These are phyloP conservation scores for Yponomeuta malinellus DNA, from an alignment of 2,888 invertebrate species.

Conservation along the genomic window DNA sequence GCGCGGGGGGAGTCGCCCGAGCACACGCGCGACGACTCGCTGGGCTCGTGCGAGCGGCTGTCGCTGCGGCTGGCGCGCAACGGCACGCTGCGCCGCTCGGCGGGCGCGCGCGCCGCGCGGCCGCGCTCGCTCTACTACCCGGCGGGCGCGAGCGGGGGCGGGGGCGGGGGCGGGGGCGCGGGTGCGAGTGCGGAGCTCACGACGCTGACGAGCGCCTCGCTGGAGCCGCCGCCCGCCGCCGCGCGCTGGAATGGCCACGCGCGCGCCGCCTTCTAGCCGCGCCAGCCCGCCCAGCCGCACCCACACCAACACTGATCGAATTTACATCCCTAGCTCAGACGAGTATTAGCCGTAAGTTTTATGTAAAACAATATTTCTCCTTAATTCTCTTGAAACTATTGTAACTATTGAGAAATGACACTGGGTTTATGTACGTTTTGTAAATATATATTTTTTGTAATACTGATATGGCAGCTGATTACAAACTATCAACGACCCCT, in stretches of 20 bases:
- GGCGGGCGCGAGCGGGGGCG: constrained; percentile 15
- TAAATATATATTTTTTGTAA: too few species aligned
- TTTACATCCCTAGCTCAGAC: neutral
- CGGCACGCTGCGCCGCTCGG: constrained; percentile 56
- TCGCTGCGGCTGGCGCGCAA: constrained; percentile 77
- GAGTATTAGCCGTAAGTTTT: too few species aligned
- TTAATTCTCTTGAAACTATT: too few species aligned
- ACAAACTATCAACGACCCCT: too few species aligned
- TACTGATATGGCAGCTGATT: too few species aligned
- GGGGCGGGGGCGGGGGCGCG: too few species aligned
- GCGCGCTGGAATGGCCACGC: constrained; percentile 27
- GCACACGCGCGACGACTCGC: constrained; percentile 86
- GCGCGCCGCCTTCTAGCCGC: constrained; percentile 20
- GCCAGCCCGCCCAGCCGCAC: constrained; percentile 16
- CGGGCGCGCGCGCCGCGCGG: constrained; percentile 27
- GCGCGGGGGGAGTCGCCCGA: constrained; percentile 77
- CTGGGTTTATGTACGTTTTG: too few species aligned
- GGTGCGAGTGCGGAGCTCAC: constrained; percentile 36
- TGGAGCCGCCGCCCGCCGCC: constrained; percentile 28
- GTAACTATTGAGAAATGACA: too few species aligned
- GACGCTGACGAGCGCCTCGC: constrained; percentile 46
- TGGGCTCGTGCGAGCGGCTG: constrained; percentile 85
- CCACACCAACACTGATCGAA: constrained; percentile 7
- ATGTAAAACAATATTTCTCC: too few species aligned
- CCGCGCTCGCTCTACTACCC: constrained; percentile 25